Base-by-base conservation (phyloP, 2,113 vertebrate species). In the Rissa tridactyla region DNA sequence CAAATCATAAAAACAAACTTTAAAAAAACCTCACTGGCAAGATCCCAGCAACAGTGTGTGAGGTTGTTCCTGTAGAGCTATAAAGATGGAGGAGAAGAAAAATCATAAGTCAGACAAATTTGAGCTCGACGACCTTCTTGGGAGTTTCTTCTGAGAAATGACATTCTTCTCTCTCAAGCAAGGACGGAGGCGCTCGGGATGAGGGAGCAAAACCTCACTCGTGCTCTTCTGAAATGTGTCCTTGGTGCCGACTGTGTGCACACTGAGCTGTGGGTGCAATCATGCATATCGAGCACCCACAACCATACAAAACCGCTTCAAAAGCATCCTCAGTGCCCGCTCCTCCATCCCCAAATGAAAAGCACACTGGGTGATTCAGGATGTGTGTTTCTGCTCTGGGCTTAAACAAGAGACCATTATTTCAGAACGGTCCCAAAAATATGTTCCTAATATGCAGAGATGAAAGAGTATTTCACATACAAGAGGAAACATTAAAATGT, bases 361-460 rank as follows among this genome's bases (percentile, higher is more conserved):
- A 97, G 85, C 93, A 97, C 90, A 91, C 87, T 95, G 94, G 88
- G 82, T 96, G 72, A 97, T 98, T 98, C 82, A 94, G 98, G 90
- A 96, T 92, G 75, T 91, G 57, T 97, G 95, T 96, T 97, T 97
- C 96, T 88, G 95, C 71, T 97, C 96, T 90, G 92, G 81, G 88
- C 81, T 97, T 91, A 95, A 97, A 97, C 86, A 96, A 97, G 85
- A 94, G 82, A 87, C 68, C 66, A 94, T 97, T 97, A 97, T 98
- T 98, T 97, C 91, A 97, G 87, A 96, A 94, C 19, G 23, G 97
- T 95, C 93, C 90, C 47, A 97, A 95, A 97, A 98, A 97, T 96
- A 86, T 97, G 90, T 97, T 98, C 96, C 92, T 96, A 95, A 95
- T 97, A 98, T 94, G 85, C 29, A 65, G 75, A 97, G 95, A 94